Evolutionary conservation across 2,113 vertebrate genomes (phyloP).

Genomic region (Carettochelys insculpta): DNA sequence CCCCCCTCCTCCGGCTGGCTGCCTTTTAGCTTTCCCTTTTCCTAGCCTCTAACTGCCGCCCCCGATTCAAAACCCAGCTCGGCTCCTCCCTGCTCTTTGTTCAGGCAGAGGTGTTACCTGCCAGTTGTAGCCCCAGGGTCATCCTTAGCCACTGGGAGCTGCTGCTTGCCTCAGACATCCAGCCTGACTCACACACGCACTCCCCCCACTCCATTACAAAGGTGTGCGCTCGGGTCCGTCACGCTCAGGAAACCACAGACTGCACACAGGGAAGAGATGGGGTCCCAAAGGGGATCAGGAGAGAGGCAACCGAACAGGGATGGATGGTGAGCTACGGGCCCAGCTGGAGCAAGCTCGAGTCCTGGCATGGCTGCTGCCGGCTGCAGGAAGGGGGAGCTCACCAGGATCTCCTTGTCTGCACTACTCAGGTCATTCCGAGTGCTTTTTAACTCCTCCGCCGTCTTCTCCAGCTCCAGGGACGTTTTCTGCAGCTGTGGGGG

Average conservation of each 20-base stretch:
- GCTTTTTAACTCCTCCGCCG: slow-evolving; percentile 84
- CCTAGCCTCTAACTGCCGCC: no score
- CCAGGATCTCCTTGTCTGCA: slow-evolving; percentile 91
- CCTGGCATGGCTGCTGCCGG: slow-evolving; percentile 15
- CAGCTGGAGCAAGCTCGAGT: background rate
- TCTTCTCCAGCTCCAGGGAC: slow-evolving; percentile 75
- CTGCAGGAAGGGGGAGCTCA: slow-evolving; percentile 62
- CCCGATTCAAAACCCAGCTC: no score
- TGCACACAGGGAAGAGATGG: background rate
- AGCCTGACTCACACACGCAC: no score
- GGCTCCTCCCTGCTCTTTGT: no score
- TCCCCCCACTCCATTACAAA: no score
- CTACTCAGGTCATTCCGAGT: slow-evolving; percentile 88
- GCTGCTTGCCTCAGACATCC: no score
- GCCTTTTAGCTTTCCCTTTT: no score
- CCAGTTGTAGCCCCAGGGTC: no score
- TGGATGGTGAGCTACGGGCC: background rate
- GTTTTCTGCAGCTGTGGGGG: slow-evolving; percentile 84
- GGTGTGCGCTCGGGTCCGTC: no score
- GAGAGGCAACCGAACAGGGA: background rate
- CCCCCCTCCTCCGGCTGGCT: no score
- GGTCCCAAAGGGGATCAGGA: background rate
- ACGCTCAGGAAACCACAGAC: background rate
- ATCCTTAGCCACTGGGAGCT: no score
- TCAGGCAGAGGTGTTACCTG: no score